Base-by-base conservation (phyloP, 2,113 vertebrate genomes). In the Eurystomus gularis region DNA sequence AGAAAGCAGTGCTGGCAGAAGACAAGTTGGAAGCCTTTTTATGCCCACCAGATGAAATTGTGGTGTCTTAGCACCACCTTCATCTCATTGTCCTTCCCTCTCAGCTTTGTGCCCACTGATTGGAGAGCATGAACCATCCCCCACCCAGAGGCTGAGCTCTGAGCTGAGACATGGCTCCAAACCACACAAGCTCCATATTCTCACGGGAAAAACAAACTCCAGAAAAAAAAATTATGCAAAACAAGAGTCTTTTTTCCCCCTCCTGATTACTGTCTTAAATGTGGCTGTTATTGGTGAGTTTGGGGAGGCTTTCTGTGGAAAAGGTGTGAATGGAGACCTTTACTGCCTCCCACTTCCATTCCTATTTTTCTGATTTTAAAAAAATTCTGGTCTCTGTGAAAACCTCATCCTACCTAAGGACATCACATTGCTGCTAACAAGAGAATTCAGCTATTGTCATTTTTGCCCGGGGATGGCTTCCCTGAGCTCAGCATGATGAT, bases 251-350 rank as follows among this genome's bases (percentile, higher is more conserved):
- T 42, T 4, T 26, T 6, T 4, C 2, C 24, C 35, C 6, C 6
- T 75, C 37, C 29, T 54, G 55, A 80, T 39, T 49, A 31, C 61
- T 82, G 70, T 10, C 75, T 58, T n/a, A 55, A 48, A 75, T 33
- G 17, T 81, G 48, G 7, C 37, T 49, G 71, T 90, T 75, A 40
- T n/a, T 46, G 79, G 15, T 71, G 82, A 60, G 55, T 80, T 19
- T 55, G 28, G 61, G 55, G 57, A 88, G 35, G 21, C 1, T 85
- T 64, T 85, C 25, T 18, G 9, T 37, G 88, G 48, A 64, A 71
- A 80, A 79, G 51, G 46, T 91, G 69, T 73, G 84, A 82, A 76
- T 14, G 25, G 48, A 93, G 76, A 95, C 76, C 87, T 94, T 91
- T 48, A 40, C 57, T 46, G 13, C 81, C 39, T 89, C 92, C 84